Evolutionary conservation across 2,113 vertebrate species (phyloP).

Genomic region (Sorex fumeus): DNA sequence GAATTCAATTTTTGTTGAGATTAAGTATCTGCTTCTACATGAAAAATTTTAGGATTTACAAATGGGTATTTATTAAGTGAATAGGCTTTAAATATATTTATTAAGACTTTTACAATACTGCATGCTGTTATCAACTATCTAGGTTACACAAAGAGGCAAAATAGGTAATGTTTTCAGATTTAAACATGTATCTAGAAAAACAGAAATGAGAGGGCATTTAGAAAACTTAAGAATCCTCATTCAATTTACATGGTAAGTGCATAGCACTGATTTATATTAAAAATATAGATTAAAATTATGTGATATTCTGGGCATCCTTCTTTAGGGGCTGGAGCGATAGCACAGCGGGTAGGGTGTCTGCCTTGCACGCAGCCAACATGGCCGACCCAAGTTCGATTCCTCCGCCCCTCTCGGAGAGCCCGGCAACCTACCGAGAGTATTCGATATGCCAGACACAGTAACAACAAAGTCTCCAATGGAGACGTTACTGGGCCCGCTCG

Average conservation of each 20-base stretch:
- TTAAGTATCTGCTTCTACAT: constrained; percentile 1
- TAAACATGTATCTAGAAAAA: neutral
- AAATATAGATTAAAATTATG: constrained; percentile 14
- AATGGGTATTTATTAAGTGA: neutral
- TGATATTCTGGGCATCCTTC: too few species aligned
- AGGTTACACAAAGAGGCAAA: neutral
- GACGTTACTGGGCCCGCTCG: too few species aligned
- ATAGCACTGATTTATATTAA: neutral
- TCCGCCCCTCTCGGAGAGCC: too few species aligned
- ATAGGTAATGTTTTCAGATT: neutral
- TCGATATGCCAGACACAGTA: too few species aligned
- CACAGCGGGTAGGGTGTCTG: too few species aligned
- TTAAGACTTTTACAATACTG: neutral
- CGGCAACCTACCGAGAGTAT: too few species aligned
- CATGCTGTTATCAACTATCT: neutral
- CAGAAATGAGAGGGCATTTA: neutral
- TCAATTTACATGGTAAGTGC: neutral
- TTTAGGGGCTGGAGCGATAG: too few species aligned
- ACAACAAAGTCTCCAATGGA: too few species aligned
- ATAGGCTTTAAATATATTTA: neutral
- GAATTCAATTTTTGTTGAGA: neutral
- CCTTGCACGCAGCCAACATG: too few species aligned
- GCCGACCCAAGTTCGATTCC: too few species aligned
- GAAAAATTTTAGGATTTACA: neutral
- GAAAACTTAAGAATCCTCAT: neutral